Percentiles rank a stretch among this genome's conserved stretches.
These are phyloP conservation scores for Chaetodon trifasciatus DNA, from an alignment of 2,797 vertebrate species.

Conservation along the genomic window DNA sequence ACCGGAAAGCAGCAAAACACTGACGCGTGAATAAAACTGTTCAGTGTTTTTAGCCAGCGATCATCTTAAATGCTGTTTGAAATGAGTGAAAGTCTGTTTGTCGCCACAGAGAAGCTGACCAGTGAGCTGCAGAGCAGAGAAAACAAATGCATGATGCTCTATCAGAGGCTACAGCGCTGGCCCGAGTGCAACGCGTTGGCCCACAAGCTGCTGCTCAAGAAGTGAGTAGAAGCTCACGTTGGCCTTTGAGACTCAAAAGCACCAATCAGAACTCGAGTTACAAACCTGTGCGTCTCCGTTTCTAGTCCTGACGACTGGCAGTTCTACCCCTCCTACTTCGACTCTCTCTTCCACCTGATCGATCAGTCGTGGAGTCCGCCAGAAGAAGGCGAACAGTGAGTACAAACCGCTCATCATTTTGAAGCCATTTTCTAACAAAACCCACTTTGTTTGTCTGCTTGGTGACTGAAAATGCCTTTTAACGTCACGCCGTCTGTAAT, in stretches of 20 bases:
- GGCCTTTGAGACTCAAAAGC: fast-evolving
- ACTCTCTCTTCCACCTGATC: slow-evolving; percentile 94
- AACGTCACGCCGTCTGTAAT: no score
- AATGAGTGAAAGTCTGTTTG: no score
- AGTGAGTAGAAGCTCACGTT: slow-evolving; percentile 83
- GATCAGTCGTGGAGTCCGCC: slow-evolving; percentile 94
- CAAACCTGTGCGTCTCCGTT: slow-evolving; percentile 17
- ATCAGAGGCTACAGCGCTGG: slow-evolving; percentile 93
- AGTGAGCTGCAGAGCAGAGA: slow-evolving; percentile 98
- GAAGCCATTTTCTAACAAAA: no score
- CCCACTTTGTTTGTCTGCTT: no score
- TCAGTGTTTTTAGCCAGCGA: background rate
- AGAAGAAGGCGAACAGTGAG: slow-evolving; percentile 93
- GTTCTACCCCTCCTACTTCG: slow-evolving; percentile 96
- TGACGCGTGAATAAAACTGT: background rate
- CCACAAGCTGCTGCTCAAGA: slow-evolving; percentile 92
- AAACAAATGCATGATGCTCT: slow-evolving; percentile 97
- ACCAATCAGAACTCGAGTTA: fast-evolving
- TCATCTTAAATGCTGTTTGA: no score
- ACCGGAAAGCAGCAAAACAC: background rate
- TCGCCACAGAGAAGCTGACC: slow-evolving; percentile 93
- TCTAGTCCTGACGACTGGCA: slow-evolving; percentile 98
- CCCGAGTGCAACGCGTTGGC: slow-evolving; percentile 95
- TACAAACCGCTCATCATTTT: background rate
- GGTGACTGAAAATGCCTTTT: no score